Conservation (phyloP, 2,113 vertebrate genomes). For the Amblyornis subalaris region DNA sequence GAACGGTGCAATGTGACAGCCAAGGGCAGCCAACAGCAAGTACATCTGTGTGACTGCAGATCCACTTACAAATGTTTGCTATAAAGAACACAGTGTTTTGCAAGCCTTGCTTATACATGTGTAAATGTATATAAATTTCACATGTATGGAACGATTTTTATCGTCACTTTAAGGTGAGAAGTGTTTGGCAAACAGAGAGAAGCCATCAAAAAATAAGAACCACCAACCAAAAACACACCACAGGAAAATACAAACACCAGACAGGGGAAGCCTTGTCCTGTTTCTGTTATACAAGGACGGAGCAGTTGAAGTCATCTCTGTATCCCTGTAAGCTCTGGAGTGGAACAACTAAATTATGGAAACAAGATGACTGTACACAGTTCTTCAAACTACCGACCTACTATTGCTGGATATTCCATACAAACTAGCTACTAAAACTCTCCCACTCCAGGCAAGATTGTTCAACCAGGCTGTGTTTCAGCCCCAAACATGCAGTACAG, state of each 20-base stretch:
- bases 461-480: background rate
- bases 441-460: background rate
- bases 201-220: background rate
- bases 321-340: background rate
- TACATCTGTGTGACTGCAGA: background rate
- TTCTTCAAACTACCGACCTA: background rate
- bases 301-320: background rate
- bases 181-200: background rate
- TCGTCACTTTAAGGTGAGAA: background rate
- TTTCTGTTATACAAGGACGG: background rate
- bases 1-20: background rate
- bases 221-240: background rate
- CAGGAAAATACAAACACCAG: background rate
- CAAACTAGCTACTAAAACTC: background rate
- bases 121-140: background rate
- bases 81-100: background rate
- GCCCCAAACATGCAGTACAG: background rate
- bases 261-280: background rate
- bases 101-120: background rate
- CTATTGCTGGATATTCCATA: background rate
- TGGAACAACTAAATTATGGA: background rate
- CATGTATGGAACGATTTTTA: background rate
- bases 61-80: background rate
- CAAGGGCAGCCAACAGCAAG: background rate
- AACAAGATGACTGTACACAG: background rate